phyloP scores from a whole-genome alignment of 2,797 vertebrate species.

The Lacerta bilineata region DNA sequence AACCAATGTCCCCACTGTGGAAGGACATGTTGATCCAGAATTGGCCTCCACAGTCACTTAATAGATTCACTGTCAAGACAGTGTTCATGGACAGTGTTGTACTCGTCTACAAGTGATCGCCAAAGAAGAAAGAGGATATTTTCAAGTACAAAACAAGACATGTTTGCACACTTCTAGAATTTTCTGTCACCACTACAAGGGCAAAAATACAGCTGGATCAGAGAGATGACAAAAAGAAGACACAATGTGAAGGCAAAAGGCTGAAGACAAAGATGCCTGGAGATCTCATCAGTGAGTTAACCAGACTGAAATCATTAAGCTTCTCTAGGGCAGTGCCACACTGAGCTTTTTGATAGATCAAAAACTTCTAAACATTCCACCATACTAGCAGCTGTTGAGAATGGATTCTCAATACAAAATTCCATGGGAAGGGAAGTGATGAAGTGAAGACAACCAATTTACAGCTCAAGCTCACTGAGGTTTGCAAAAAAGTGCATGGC shows the following conservation, averaged over 20 bases:
- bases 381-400: slow-evolving; percentile 16
- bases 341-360: neutral
- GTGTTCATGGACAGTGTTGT: too few species aligned
- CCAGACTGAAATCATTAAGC: neutral
- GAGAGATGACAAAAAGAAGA: neutral
- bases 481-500: neutral
- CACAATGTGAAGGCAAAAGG: neutral
- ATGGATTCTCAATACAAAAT: slow-evolving; percentile 9
- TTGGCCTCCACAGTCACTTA: too few species aligned
- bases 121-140: neutral
- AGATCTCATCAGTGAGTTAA: slow-evolving; percentile 11
- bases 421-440: neutral
- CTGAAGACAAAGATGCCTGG: neutral
- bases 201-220: neutral
- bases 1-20: too few species aligned
- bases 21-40: too few species aligned
- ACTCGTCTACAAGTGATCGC: too few species aligned
- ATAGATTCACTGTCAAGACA: too few species aligned
- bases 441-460: neutral
- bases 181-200: slow-evolving; percentile 9
- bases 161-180: neutral
- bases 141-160: slow-evolving; percentile 14
- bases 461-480: slow-evolving; percentile 34
- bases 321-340: slow-evolving; percentile 2
- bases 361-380: neutral